phyloP scores from a whole-genome alignment of 2,113 vertebrate genomes.

The Hydropotes inermis region DNA sequence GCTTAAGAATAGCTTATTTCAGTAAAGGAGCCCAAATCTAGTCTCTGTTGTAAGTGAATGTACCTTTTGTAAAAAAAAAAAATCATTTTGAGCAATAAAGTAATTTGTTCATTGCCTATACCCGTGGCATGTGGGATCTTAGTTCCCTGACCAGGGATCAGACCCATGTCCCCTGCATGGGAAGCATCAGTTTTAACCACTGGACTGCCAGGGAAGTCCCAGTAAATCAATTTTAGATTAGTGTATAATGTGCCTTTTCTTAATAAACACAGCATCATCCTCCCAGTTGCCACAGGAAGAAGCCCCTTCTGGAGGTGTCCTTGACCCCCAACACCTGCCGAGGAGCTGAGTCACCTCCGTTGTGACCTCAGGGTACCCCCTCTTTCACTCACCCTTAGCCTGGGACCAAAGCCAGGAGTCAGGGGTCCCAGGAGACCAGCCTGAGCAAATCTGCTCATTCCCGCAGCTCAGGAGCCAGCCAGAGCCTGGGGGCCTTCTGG shows the following conservation, averaged over 20 bases:
- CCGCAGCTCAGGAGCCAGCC: accelerated
- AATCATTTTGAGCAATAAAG: neutral
- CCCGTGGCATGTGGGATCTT: neutral
- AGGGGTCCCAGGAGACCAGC: neutral
- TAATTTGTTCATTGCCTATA: neutral
- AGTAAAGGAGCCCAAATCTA: neutral
- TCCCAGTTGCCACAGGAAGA: no score
- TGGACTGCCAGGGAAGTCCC: neutral
- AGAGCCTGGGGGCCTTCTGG: neutral
- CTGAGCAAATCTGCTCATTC: accelerated
- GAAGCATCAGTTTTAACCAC: neutral
- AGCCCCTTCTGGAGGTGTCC: neutral
- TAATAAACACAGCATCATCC: neutral
- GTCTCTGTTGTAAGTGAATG: neutral
- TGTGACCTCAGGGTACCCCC: neutral
- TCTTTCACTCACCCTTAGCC: neutral
- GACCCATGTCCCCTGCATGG: neutral
- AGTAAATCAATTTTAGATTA: neutral
- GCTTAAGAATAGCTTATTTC: neutral
- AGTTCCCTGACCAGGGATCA: neutral
- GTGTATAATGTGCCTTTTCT: neutral
- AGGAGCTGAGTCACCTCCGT: neutral
- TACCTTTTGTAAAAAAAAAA: conserved; percentile 55
- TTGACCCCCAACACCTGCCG: accelerated
- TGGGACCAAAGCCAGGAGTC: no score